These are phyloP conservation scores for Melieria picta DNA, from an alignment of 2,888 invertebrate species.

Conservation along the genomic window DNA sequence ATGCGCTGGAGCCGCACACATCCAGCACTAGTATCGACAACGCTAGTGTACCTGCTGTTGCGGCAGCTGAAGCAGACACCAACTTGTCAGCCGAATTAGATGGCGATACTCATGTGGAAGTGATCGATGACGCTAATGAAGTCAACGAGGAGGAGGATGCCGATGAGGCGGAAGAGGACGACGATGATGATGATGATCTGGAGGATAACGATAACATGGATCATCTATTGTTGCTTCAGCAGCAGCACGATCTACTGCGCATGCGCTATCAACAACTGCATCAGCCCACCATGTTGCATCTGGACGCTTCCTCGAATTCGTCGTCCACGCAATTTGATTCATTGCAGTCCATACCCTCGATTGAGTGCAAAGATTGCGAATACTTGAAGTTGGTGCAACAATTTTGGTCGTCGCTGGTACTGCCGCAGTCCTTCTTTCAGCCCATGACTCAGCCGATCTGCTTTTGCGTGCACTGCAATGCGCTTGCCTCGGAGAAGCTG, in stretches of 20 bases:
- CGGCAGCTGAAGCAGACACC: conserved; percentile 21
- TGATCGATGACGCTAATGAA: conserved; percentile 42
- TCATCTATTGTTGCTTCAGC: conserved; percentile 54
- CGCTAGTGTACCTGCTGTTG: conserved; percentile 29
- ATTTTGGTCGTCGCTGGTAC: conserved; percentile 62
- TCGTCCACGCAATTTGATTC: conserved; percentile 56
- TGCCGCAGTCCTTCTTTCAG: conserved; percentile 65
- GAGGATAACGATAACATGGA: conserved; percentile 40
- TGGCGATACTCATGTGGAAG: conserved; percentile 31
- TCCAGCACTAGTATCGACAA: conserved; percentile 39
- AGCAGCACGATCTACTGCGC: conserved; percentile 55
- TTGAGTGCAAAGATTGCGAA: conserved; percentile 64
- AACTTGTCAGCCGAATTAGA: background rate
- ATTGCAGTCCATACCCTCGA: conserved; percentile 54
- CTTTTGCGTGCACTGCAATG: conserved; percentile 61
- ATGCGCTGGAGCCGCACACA: conserved; percentile 48
- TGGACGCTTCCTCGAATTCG: conserved; percentile 49
- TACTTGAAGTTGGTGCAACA: conserved; percentile 63
- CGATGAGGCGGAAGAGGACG: conserved; percentile 47
- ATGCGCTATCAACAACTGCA: conserved; percentile 49
- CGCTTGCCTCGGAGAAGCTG: conserved; percentile 57
- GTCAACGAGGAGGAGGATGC: conserved; percentile 47
- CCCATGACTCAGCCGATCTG: conserved; percentile 59
- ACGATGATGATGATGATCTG: conserved; percentile 43
- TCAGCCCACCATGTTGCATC: conserved; percentile 48